phyloP scores from a whole-genome alignment of 1,140 invertebrate species.

The Heliconius congener region DNA sequence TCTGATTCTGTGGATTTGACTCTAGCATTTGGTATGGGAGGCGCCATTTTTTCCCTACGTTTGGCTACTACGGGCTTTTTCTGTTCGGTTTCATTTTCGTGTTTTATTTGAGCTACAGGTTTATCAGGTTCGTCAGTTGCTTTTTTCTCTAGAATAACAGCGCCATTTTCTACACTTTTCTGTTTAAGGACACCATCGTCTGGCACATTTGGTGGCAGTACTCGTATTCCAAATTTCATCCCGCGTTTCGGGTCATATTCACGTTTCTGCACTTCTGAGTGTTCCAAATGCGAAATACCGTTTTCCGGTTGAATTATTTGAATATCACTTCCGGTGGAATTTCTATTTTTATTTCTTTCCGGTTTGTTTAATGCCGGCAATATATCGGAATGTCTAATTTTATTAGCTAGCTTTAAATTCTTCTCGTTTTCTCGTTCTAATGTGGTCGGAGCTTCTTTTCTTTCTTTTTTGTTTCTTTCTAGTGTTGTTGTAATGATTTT shows the following conservation, averaged over 20 bases:
- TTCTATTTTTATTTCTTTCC: conserved; percentile 70
- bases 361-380: conserved; percentile 60
- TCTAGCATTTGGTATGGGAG: conserved; percentile 77
- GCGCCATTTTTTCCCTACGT: conserved; percentile 76
- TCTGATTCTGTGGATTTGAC: conserved; percentile 60
- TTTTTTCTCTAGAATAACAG: conserved; percentile 69
- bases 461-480: conserved; percentile 79
- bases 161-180: conserved; percentile 78
- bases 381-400: conserved; percentile 64
- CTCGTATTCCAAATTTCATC: conserved; percentile 87
- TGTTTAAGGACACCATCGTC: conserved; percentile 77
- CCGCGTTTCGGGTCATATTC: conserved; percentile 80
- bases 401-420: conserved; percentile 73
- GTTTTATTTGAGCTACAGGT: conserved; percentile 61
- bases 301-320: conserved; percentile 79
- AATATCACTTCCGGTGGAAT: conserved; percentile 65
- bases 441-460: conserved; percentile 80
- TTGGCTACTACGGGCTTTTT: conserved; percentile 80
- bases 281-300: conserved; percentile 68
- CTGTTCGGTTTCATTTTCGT: conserved; percentile 69
- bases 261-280: conserved; percentile 71
- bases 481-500: conserved; percentile 75
- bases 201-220: conserved; percentile 82
- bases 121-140: conserved; percentile 80
- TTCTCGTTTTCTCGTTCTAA: conserved; percentile 80